These are phyloP conservation scores for Rhipidura dahli DNA, from an alignment of 2,113 vertebrate genomes.

Conservation along the genomic window DNA sequence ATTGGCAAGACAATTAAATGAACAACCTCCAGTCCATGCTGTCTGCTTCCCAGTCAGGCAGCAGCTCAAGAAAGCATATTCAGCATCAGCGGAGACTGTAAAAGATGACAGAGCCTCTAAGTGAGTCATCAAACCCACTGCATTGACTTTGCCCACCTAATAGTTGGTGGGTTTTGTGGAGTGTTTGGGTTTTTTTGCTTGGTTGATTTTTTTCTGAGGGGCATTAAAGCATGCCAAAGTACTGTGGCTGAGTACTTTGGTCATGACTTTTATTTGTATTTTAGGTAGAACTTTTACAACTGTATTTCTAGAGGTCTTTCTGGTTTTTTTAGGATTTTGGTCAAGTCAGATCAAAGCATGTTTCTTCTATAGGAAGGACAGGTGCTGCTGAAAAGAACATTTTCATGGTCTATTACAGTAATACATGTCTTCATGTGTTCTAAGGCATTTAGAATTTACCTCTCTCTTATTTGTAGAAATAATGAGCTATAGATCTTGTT, in stretches of 20 bases:
- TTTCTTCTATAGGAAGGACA: neutral
- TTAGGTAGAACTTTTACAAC: neutral
- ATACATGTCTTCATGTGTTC: neutral
- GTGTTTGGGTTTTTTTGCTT: neutral
- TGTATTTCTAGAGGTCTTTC: neutral
- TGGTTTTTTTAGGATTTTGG: neutral
- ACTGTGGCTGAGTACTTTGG: neutral
- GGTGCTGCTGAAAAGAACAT: neutral
- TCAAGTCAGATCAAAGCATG: neutral
- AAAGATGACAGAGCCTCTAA: neutral
- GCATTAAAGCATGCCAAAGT: neutral
- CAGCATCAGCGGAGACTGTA: neutral
- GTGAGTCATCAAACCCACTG: neutral
- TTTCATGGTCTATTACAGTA: neutral
- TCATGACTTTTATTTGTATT: neutral
- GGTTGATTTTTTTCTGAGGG: neutral
- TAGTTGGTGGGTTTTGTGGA: neutral
- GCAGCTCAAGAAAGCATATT: neutral
- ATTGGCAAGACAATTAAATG: neutral
- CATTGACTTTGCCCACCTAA: neutral
- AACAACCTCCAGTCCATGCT: neutral
- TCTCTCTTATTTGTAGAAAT: neutral
- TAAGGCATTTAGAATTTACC: neutral
- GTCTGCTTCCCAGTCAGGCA: neutral
- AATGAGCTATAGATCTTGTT: neutral